These are phyloP conservation scores for Stichopus chloronotus DNA, from an alignment of 35 echinoderm and acorn worm genomes.

Conservation along the genomic window DNA sequence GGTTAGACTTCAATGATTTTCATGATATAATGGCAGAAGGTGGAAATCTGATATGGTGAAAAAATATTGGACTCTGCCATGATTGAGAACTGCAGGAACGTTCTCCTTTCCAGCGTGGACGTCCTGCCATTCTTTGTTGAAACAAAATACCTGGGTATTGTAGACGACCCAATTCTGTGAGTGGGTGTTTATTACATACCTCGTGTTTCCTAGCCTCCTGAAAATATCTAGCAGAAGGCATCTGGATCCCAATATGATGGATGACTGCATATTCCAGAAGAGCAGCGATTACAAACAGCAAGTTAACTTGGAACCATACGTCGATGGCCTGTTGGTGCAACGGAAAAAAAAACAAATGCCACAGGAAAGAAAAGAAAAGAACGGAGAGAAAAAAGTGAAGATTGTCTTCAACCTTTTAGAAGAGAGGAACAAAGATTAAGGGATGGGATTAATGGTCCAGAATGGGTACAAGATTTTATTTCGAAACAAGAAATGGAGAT, in stretches of 20 bases:
- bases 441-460: too few species aligned
- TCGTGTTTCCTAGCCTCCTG: not conserved
- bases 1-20: too few species aligned
- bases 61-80: too few species aligned
- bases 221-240: not conserved
- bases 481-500: too few species aligned
- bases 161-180: too few species aligned
- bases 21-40: too few species aligned
- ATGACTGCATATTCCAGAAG: conserved; percentile 80
- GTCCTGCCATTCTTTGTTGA: too few species aligned
- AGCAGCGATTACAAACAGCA: conserved; percentile 78
- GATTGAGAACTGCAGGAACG: too few species aligned
- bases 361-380: not conserved
- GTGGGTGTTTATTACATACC: not conserved
- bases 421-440: not conserved
- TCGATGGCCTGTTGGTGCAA: conserved; percentile 73
- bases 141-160: too few species aligned
- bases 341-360: not conserved
- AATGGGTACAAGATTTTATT: too few species aligned
- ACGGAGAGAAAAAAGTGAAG: not conserved
- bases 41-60: too few species aligned
- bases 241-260: conserved; percentile 56
- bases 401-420: not conserved
- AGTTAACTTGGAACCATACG: conserved; percentile 75
- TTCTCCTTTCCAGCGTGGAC: too few species aligned